Conservation (phyloP, 1,140 invertebrate species). For the Drosophila nigrodunni region DNA sequence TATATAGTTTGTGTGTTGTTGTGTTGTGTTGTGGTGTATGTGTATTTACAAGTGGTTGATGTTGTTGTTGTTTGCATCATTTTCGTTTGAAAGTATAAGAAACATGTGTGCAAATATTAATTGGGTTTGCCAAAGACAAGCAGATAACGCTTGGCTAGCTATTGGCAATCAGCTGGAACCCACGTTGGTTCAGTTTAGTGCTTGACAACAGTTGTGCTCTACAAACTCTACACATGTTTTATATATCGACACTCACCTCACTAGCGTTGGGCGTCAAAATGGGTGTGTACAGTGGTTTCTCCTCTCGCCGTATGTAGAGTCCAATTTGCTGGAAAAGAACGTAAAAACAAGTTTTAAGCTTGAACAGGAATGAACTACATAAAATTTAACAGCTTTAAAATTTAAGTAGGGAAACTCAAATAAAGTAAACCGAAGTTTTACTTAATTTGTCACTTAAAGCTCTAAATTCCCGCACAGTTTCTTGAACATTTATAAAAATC, state of each 20-base stretch:
- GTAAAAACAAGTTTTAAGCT: slow-evolving; percentile 3
- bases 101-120: slow-evolving; percentile 81
- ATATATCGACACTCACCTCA: slow-evolving; percentile 62
- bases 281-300: slow-evolving; percentile 72
- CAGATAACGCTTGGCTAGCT: slow-evolving; percentile 19
- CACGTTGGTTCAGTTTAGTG: slow-evolving; percentile 10
- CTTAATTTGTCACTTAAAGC: background rate
- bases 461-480: too few relatives aligned
- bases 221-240: slow-evolving; percentile 1
- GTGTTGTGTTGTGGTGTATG: slow-evolving; percentile 47
- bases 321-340: slow-evolving; percentile 71
- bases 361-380: background rate
- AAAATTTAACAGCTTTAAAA: background rate
- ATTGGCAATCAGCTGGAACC: slow-evolving; percentile 2
- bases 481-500: too few relatives aligned
- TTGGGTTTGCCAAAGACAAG: slow-evolving; percentile 66
- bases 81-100: slow-evolving; percentile 78
- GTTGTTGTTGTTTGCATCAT: slow-evolving; percentile 54
- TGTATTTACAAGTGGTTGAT: slow-evolving; percentile 72
- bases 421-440: background rate
- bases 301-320: slow-evolving; percentile 72
- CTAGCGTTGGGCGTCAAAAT: slow-evolving; percentile 72
- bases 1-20: slow-evolving; percentile 48
- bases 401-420: background rate
- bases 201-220: slow-evolving; percentile 8